These are phyloP conservation scores for Cosmorhoe ocellata DNA, from an alignment of 2,888 invertebrate species.

Conservation along the genomic window DNA sequence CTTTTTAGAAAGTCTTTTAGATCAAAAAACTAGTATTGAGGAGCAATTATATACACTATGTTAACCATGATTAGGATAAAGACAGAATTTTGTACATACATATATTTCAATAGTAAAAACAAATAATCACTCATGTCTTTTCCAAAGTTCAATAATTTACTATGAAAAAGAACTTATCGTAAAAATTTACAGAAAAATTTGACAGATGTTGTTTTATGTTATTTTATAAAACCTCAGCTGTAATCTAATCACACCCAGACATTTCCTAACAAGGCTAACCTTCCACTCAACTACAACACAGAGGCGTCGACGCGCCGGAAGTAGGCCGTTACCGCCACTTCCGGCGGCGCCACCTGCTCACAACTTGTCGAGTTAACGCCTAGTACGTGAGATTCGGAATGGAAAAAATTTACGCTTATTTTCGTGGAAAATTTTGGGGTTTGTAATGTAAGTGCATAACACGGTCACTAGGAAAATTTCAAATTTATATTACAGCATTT, in stretches of 20 bases:
- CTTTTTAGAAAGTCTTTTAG: too few relatives aligned
- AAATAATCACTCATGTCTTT: too few relatives aligned
- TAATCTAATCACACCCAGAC: slow-evolving; percentile 20
- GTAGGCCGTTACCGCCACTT: slow-evolving; percentile 61
- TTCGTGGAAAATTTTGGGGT: slow-evolving; percentile 6
- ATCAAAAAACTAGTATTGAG: too few relatives aligned
- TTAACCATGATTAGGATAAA: too few relatives aligned
- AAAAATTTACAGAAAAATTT: too few relatives aligned
- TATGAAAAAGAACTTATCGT: too few relatives aligned
- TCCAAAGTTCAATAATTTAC: too few relatives aligned
- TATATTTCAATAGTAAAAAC: too few relatives aligned
- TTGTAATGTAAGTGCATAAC: slow-evolving; percentile 19
- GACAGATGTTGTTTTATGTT: too few relatives aligned
- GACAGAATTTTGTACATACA: too few relatives aligned
- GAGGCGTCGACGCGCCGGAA: slow-evolving; percentile 61
- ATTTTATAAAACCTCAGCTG: neutral
- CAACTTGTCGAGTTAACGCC: slow-evolving; percentile 49
- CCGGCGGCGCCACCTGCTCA: slow-evolving; percentile 54
- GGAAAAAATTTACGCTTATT: slow-evolving; percentile 24
- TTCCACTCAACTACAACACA: slow-evolving; percentile 17
- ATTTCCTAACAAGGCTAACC: slow-evolving; percentile 12
- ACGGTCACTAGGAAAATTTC: neutral
- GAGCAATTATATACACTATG: too few relatives aligned
- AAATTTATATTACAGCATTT: neutral
- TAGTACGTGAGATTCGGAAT: slow-evolving; percentile 22